These are phyloP conservation scores for Panorpa germanica DNA, from an alignment of 2,888 invertebrate genomes.

Conservation along the genomic window DNA sequence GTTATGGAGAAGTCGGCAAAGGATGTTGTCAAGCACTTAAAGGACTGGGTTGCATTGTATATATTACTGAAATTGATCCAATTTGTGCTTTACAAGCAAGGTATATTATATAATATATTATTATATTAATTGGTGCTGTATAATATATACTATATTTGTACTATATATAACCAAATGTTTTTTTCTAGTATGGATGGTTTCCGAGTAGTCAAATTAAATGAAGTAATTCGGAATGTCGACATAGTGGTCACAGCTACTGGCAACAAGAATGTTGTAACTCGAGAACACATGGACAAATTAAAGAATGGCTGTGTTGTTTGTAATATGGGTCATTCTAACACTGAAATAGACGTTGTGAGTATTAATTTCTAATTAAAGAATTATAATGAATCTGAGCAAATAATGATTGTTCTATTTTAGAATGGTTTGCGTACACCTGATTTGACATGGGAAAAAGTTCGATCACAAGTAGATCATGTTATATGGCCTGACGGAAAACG, in stretches of 20 bases:
- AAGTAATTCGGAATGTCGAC: slow-evolving; percentile 83
- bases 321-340: slow-evolving; percentile 96
- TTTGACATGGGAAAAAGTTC: slow-evolving; percentile 90
- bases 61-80: slow-evolving; percentile 87
- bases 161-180: slow-evolving; percentile 2
- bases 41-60: slow-evolving; percentile 80
- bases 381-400: neutral
- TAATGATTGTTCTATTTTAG: slow-evolving; percentile 23
- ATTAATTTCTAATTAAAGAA: slow-evolving; percentile 12
- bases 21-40: slow-evolving; percentile 91
- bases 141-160: neutral
- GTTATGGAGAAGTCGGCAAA: slow-evolving; percentile 95
- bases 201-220: slow-evolving; percentile 83
- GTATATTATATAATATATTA: slow-evolving; percentile 22
- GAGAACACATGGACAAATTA: slow-evolving; percentile 93
- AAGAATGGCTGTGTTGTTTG: slow-evolving; percentile 90
- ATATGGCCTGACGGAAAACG: slow-evolving; percentile 96
- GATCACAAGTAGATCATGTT: slow-evolving; percentile 96
- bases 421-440: slow-evolving; percentile 85
- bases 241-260: slow-evolving; percentile 96
- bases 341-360: slow-evolving; percentile 81
- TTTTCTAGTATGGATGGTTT: slow-evolving; percentile 71
- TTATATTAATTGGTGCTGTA: slow-evolving; percentile 1
- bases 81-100: slow-evolving; percentile 93
- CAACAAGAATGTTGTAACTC: slow-evolving; percentile 88